A percentile compares a stretch with the other conserved stretches of the same genome.
Conservation (phyloP, 2,113 vertebrate species). For the Lophius piscatorius region DNA sequence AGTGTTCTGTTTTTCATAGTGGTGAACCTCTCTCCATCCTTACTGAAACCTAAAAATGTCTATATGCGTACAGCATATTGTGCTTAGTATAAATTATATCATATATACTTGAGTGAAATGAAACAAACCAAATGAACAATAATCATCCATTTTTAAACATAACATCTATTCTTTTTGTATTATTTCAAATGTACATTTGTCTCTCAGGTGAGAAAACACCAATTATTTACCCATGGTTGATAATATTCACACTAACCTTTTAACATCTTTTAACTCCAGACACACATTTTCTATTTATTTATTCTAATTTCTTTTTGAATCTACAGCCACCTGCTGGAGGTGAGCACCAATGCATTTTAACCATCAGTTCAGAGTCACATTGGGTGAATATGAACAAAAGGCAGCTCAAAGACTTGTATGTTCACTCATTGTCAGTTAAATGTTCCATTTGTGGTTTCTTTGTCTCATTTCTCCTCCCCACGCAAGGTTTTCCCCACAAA, state of each 20-base stretch:
- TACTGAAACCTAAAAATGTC: too few species aligned
- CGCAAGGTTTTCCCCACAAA: slow-evolving; percentile 53
- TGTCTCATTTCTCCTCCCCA: slow-evolving; percentile 50
- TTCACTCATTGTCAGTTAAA: slow-evolving; percentile 60
- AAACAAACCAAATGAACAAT: background rate
- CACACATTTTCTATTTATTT: background rate
- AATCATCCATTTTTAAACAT: background rate
- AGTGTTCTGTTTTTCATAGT: too few species aligned
- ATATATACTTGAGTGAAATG: background rate
- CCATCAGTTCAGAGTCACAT: slow-evolving; percentile 31
- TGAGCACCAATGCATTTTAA: slow-evolving; percentile 49
- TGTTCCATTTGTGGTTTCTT: slow-evolving; percentile 65
- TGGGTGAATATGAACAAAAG: slow-evolving; percentile 18
- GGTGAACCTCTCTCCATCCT: too few species aligned
- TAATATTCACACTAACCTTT: too few species aligned
- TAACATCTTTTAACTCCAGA: too few species aligned
- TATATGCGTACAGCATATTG: too few species aligned
- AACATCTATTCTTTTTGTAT: background rate
- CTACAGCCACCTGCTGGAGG: slow-evolving; percentile 77
- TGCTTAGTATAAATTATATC: too few species aligned
- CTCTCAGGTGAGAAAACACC: too few species aligned
- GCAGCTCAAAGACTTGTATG: slow-evolving; percentile 27
- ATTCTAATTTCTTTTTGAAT: slow-evolving; percentile 29
- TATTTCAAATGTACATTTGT: too few species aligned
- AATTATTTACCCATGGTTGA: too few species aligned